A percentile compares a stretch with the other conserved stretches of the same genome.
Evolutionary conservation across 1,140 invertebrate species (phyloP).

Genomic region (Sitodiplosis mosellana): DNA sequence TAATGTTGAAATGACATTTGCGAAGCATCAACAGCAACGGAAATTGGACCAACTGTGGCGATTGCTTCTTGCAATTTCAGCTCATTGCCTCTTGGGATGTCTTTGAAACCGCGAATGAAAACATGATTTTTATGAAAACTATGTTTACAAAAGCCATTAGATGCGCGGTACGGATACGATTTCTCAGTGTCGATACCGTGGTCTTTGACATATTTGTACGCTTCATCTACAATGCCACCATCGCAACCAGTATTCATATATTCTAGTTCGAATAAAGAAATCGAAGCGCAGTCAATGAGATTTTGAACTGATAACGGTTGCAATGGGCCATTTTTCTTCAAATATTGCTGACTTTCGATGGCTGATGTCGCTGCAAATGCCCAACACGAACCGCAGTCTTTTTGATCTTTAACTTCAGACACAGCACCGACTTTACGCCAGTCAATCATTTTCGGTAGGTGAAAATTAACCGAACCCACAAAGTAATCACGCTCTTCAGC

Average conservation of each 20-base stretch:
- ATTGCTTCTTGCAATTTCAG: slow-evolving; percentile 43
- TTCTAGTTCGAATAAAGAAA: too few species aligned
- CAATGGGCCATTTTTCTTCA: slow-evolving; percentile 31
- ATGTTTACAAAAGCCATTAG: too few species aligned
- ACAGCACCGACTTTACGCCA: slow-evolving; percentile 42
- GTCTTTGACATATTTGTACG: too few species aligned
- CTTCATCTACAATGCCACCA: too few species aligned
- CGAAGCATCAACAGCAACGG: slow-evolving; percentile 59
- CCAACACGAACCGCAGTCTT: slow-evolving; percentile 36
- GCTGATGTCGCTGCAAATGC: slow-evolving; percentile 41
- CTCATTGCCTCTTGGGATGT: slow-evolving; percentile 35
- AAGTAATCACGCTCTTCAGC: slow-evolving; percentile 30
- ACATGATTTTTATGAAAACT: neutral
- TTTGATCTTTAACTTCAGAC: slow-evolving; percentile 35
- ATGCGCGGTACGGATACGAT: too few species aligned
- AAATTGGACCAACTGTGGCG: slow-evolving; percentile 49
- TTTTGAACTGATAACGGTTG: slow-evolving; percentile 48
- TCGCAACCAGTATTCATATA: too few species aligned
- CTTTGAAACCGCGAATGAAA: neutral
- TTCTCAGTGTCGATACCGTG: too few species aligned
- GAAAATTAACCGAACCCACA: slow-evolving; percentile 33
- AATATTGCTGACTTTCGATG: slow-evolving; percentile 49
- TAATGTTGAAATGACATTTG: slow-evolving; percentile 55
- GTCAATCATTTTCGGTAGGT: slow-evolving; percentile 27
- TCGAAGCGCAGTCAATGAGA: slow-evolving; percentile 40